Evolutionary conservation across 2,888 invertebrate species (phyloP).

Genomic region (Eremobia ochroleuca): DNA sequence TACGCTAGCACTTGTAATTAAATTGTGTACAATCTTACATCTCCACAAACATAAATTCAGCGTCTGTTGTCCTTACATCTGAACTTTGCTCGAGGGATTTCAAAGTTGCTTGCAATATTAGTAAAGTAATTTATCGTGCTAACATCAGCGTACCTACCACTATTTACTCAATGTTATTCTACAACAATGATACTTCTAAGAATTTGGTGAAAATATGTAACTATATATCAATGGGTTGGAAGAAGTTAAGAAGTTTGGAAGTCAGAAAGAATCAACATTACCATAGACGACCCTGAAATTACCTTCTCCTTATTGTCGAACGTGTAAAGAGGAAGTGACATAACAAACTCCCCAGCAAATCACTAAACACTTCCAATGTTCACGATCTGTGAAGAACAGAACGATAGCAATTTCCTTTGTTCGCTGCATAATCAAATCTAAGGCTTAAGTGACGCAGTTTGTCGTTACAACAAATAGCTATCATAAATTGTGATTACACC

Average conservation of each 20-base stretch:
- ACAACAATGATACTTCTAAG: neutral
- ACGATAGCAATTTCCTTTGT: constrained; percentile 40
- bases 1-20: constrained; percentile 7
- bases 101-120: constrained; percentile 5
- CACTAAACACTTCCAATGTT: constrained; percentile 26
- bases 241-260: neutral
- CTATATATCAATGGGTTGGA: neutral
- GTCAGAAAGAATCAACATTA: neutral
- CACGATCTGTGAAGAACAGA: constrained; percentile 44
- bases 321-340: neutral
- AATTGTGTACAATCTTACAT: constrained; percentile 16
- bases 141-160: neutral
- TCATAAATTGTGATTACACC: constrained; percentile 41
- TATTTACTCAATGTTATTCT: neutral
- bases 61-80: constrained; percentile 2
- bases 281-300: neutral
- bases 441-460: constrained; percentile 37
- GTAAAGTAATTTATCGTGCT: constrained; percentile 7
- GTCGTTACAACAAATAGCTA: constrained; percentile 38
- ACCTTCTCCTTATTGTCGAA: neutral
- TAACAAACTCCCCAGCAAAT: constrained; percentile 8
- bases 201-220: neutral
- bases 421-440: constrained; percentile 42
- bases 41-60: constrained; percentile 6
- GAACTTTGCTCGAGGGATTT: constrained; percentile 36